Evolutionary conservation across 64 coral and sea anemone genomes (phyloP), one percentile per base, ranked within the genome.

Genomic region (Stichodactyla helianthus): DNA sequence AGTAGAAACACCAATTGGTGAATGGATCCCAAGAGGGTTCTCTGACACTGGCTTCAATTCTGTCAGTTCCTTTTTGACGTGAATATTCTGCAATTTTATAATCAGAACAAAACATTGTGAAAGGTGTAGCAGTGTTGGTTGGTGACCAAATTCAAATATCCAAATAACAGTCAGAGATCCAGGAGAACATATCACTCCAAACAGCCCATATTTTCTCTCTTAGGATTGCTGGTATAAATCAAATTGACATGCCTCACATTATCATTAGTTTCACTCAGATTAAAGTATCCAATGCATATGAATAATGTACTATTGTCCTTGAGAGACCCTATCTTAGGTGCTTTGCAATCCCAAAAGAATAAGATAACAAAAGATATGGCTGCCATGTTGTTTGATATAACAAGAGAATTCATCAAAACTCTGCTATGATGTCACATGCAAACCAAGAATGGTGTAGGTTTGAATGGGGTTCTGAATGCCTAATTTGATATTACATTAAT

Each of bases 1-100:
- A 27, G 88, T 97, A 2, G 94, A 84, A 26, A 92, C 87, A 16
- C 84, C 84, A 59, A 91, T 93, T 27, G 68, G 2, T 74, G 68
- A 10, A 50, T 91, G 89, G 20, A 91, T 86, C 18, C 53, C 62
- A 67, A 93, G 71, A 55, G 54, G 15, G 22, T 90, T 86, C 50
- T 97, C 94, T 16, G 88, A 89, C 4, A 97, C 91, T 60, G 94
- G 94, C 57, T 97, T 97, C 58, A 97, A 79, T 74, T 97, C 94
- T 54, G 94, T 97, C 59, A 97, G 50, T 51, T 97, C 94, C 17
- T 87, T 83, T 77, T 97, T 97, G 10, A 97, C 91, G 62, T 89
- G 94, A 58, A 92, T 44, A 88, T 85, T 58, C 88, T 91, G 60
- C 23, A 74, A 74, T 74, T 64, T 16, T 10, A 84, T 51, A 82